A percentile compares a stretch with the other conserved stretches of the same genome.
phyloP scores from a whole-genome alignment of 2,888 invertebrate genomes.

The Orgyia antiqua region DNA sequence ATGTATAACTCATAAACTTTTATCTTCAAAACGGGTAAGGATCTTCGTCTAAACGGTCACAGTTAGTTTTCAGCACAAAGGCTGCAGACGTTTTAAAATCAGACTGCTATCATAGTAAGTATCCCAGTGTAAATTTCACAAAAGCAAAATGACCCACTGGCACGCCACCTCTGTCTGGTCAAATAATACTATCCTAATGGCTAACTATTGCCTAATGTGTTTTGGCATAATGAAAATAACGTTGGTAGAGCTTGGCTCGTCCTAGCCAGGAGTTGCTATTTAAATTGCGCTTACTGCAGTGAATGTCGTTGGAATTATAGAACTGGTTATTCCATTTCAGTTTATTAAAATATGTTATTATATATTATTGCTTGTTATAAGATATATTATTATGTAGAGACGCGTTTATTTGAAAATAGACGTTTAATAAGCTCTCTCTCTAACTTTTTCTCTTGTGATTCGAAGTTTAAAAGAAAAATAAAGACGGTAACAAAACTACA shows the following conservation, averaged over 20 bases:
- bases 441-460: too few species aligned
- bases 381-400: too few species aligned
- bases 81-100: constrained; percentile 73
- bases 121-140: constrained; percentile 66
- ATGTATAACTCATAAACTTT: constrained; percentile 77
- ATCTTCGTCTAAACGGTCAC: constrained; percentile 55
- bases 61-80: constrained; percentile 69
- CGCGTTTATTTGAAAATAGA: too few species aligned
- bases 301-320: constrained; percentile 39
- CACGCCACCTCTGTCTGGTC: constrained; percentile 72
- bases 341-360: constrained; percentile 52
- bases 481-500: too few species aligned
- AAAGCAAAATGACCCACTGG: constrained; percentile 55
- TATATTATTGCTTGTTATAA: constrained; percentile 32
- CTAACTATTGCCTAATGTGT: constrained; percentile 74
- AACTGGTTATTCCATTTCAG: constrained; percentile 48
- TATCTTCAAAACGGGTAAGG: constrained; percentile 60
- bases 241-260: constrained; percentile 41
- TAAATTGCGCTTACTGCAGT: constrained; percentile 53
- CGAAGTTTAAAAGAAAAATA: too few species aligned
- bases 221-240: constrained; percentile 64
- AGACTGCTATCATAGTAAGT: constrained; percentile 49
- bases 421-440: too few species aligned
- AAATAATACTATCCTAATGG: constrained; percentile 71
- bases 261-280: constrained; percentile 54